Percentiles rank a stretch among this genome's conserved stretches.
Conservation (phyloP, 2,113 vertebrate genomes). For the Stercorarius parasiticus region DNA sequence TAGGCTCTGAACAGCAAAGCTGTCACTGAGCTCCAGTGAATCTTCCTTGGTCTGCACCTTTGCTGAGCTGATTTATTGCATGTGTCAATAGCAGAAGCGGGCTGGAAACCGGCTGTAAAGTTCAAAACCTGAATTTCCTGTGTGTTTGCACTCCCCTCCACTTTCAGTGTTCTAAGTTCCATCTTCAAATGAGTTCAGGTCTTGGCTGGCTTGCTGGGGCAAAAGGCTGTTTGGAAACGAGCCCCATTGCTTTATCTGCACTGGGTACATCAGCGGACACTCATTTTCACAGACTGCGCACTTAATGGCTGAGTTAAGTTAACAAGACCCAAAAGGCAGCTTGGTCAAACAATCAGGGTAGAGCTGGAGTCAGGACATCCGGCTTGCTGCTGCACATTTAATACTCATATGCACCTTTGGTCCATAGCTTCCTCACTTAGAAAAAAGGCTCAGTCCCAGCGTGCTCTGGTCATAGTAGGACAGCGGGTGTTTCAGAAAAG, state of each 20-base stretch:
- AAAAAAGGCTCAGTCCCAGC: background rate
- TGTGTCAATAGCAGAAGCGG: background rate
- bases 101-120: background rate
- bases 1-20: background rate
- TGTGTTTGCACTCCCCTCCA: background rate
- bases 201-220: background rate
- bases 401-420: background rate
- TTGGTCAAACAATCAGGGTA: background rate
- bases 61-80: background rate
- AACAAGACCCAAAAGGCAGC: background rate
- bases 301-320: background rate
- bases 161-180: background rate
- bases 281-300: background rate
- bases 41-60: background rate
- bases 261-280: background rate
- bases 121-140: background rate
- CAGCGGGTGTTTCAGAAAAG: background rate
- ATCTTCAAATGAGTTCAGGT: background rate
- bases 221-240: background rate
- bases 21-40: background rate
- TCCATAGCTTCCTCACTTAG: background rate
- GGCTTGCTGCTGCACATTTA: background rate
- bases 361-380: background rate
- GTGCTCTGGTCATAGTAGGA: background rate
- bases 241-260: background rate